phyloP scores from a whole-genome alignment of 2,113 vertebrate species.

The Phylloscopus whistleri region DNA sequence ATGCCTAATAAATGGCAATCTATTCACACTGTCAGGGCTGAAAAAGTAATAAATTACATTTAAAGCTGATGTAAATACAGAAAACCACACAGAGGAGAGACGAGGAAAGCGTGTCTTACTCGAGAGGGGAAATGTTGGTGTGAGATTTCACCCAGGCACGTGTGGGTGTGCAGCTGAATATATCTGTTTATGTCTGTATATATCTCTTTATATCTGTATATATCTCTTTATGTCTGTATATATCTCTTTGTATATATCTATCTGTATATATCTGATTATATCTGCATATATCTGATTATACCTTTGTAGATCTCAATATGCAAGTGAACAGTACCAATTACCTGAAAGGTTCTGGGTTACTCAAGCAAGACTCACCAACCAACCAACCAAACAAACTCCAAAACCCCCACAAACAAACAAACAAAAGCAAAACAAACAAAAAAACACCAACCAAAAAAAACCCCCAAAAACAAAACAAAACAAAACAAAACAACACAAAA shows the following conservation, averaged over 20 bases:
- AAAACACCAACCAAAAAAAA: too few relatives aligned
- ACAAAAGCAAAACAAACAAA: too few relatives aligned
- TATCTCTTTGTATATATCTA: background rate
- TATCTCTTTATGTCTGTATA: too few relatives aligned
- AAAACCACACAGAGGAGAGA: background rate
- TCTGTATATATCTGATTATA: background rate
- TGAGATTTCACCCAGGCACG: background rate
- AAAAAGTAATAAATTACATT: conserved; percentile 44
- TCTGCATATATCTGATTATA: too few relatives aligned
- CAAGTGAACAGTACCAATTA: background rate
- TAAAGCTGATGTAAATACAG: conserved; percentile 44
- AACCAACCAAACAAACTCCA: too few relatives aligned
- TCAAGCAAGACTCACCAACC: background rate
- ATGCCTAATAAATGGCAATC: conserved; percentile 17
- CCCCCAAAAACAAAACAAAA: too few relatives aligned
- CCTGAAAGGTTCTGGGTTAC: background rate
- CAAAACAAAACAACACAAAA: too few relatives aligned
- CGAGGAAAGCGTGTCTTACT: background rate
- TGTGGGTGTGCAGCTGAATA: background rate
- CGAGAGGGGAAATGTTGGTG: background rate
- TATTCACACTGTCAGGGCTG: conserved; percentile 36
- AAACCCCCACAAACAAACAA: too few relatives aligned
- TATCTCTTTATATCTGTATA: background rate
- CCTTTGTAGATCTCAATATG: background rate
- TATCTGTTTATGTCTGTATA: background rate